Percentiles rank a stretch among this genome's conserved stretches.
Evolutionary conservation across 2,797 vertebrate genomes (phyloP).

Genomic region (Gila robusta): DNA sequence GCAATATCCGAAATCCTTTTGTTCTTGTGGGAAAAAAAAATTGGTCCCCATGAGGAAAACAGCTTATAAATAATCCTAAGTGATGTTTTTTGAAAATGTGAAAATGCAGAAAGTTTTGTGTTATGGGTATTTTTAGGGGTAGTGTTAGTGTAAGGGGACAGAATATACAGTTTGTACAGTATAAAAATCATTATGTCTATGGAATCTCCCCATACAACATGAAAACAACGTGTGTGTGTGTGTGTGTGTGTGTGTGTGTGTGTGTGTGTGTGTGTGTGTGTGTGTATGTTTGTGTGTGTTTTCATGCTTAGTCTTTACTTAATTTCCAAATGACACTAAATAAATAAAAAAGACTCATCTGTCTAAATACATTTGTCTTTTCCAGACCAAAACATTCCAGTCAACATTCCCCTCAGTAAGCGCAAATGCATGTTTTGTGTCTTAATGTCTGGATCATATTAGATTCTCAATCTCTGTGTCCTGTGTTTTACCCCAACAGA

Average conservation of each 20-base stretch:
- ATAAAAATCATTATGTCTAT: no score
- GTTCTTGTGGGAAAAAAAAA: neutral
- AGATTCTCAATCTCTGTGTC: slow-evolving; percentile 27
- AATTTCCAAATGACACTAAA: neutral
- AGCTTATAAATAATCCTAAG: neutral
- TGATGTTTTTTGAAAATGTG: neutral
- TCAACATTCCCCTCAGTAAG: neutral
- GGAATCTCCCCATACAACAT: neutral
- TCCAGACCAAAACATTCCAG: slow-evolving; percentile 6
- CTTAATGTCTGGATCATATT: slow-evolving; percentile 29
- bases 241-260: neutral
- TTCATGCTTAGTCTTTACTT: neutral
- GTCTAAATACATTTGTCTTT: slow-evolving; percentile 16
- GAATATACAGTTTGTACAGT: no score
- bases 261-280: no score
- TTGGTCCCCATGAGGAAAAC: neutral
- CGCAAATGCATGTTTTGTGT: neutral
- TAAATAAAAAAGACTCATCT: neutral
- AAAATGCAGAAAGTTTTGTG: neutral
- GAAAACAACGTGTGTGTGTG: neutral
- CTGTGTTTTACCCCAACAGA: slow-evolving; percentile 10
- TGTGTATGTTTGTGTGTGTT: no score
- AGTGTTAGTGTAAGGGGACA: no score
- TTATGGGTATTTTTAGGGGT: neutral
- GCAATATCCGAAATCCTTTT: no score